Percentiles rank a stretch among this genome's conserved stretches.
Conservation (phyloP, 2,888 invertebrate species). For the Thereva unica region DNA sequence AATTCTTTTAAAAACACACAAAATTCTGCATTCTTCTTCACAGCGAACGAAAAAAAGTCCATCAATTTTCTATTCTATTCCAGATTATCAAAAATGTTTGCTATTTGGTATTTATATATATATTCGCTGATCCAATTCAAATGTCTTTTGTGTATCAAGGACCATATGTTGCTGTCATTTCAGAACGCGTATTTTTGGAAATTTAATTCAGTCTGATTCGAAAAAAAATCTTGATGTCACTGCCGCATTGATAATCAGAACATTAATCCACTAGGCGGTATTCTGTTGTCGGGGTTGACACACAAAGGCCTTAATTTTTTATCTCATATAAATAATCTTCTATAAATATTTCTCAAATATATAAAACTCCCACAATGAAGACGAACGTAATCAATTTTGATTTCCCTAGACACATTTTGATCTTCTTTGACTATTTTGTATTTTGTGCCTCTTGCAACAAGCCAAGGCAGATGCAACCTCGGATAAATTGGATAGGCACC, state of each 20-base stretch:
- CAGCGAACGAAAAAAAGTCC: too few relatives aligned
- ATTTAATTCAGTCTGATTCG: slow-evolving; percentile 24
- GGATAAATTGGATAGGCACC: too few relatives aligned
- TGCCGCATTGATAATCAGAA: slow-evolving; percentile 32
- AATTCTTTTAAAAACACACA: too few relatives aligned
- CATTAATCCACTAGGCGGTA: slow-evolving; percentile 23
- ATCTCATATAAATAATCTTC: not conserved
- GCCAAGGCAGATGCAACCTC: too few relatives aligned
- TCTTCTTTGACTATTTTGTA: not conserved
- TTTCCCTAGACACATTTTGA: slow-evolving; percentile 18
- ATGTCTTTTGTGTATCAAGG: slow-evolving; percentile 26
- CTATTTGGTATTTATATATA: not conserved
- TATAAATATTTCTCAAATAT: slow-evolving; percentile 21
- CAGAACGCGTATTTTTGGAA: slow-evolving; percentile 29
- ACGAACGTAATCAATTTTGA: slow-evolving; percentile 33
- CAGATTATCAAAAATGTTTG: too few relatives aligned
- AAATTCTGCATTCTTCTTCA: too few relatives aligned
- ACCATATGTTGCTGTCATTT: slow-evolving; percentile 33
- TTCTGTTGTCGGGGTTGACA: slow-evolving; percentile 21
- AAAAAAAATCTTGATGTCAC: slow-evolving; percentile 15
- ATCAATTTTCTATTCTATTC: too few relatives aligned
- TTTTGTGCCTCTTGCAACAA: too few relatives aligned
- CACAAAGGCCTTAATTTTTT: slow-evolving; percentile 29
- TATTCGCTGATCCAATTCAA: slow-evolving; percentile 5
- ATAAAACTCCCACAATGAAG: slow-evolving; percentile 29